A percentile compares a stretch with the other conserved stretches of the same genome.
phyloP scores from a whole-genome alignment of 2,113 vertebrate genomes.

The Phalacrocorax aristotelis region DNA sequence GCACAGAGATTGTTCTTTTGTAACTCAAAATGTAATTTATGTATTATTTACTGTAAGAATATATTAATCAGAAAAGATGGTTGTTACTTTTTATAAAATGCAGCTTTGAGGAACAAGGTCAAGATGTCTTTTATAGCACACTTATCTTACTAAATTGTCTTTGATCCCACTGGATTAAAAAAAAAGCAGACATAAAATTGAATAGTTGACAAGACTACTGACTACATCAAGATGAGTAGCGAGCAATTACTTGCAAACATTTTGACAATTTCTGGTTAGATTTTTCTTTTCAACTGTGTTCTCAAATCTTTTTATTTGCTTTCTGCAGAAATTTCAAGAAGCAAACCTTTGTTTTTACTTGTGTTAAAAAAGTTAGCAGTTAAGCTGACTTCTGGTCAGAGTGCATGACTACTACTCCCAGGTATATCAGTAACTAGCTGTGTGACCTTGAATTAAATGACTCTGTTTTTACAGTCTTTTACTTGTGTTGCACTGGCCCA shows the following conservation, averaged over 20 bases:
- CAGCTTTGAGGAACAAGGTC: constrained; percentile 5
- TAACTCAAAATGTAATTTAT: constrained; percentile 60
- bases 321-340: not conserved
- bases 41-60: constrained; percentile 62
- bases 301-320: not conserved
- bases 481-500: not conserved
- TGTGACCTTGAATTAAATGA: not conserved
- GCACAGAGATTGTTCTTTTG: constrained; percentile 52
- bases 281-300: not conserved
- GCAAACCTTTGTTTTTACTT: not conserved
- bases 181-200: not conserved
- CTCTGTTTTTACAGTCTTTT: not conserved
- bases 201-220: not conserved
- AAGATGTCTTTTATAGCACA: constrained; percentile 10
- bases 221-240: not conserved
- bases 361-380: not conserved
- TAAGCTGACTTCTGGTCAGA: not conserved
- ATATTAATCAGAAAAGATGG: constrained; percentile 24
- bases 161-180: not conserved
- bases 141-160: constrained; percentile 18
- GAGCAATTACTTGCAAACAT: not conserved
- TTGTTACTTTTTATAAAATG: constrained; percentile 32
- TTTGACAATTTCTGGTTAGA: not conserved
- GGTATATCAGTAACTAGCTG: not conserved
- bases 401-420: not conserved